Conservation (phyloP, 1,140 invertebrate genomes). For the Magallana gigas region DNA sequence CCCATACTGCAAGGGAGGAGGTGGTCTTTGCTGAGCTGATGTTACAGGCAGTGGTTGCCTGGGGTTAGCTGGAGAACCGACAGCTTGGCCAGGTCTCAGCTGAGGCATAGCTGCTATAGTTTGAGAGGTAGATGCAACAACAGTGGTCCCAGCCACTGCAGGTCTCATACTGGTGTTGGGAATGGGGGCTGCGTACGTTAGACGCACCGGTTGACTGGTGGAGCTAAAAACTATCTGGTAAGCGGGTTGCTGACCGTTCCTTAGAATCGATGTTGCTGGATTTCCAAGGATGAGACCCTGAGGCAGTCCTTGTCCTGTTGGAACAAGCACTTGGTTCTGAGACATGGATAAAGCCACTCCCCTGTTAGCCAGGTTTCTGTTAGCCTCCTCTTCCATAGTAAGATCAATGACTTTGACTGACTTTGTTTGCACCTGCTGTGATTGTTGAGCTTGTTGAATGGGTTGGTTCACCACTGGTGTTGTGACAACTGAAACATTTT, state of each 20-base stretch:
- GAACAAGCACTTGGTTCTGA: constrained; percentile 42
- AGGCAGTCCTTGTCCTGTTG: constrained; percentile 47
- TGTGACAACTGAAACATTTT: constrained; percentile 24
- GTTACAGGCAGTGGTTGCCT: constrained; percentile 52
- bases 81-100: constrained; percentile 5
- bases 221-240: constrained; percentile 64
- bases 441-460: constrained; percentile 1
- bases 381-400: constrained; percentile 63
- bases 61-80: constrained; percentile 1
- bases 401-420: constrained; percentile 64
- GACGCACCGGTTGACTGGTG: constrained; percentile 47
- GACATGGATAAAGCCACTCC: constrained; percentile 13
- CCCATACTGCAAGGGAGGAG: constrained; percentile 58
- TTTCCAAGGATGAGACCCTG: constrained; percentile 59
- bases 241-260: constrained; percentile 46
- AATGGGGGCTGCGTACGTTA: constrained; percentile 57
- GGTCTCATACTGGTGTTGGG: not conserved
- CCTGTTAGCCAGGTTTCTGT: constrained; percentile 39
- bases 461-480: constrained; percentile 25
- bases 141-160: constrained; percentile 2
- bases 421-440: not conserved
- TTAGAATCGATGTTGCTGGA: constrained; percentile 57
- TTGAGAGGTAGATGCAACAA: constrained; percentile 21
- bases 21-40: constrained; percentile 45
- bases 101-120: constrained; percentile 21